Conservation (phyloP, 2,888 invertebrate species). For the Colletes collaris region DNA sequence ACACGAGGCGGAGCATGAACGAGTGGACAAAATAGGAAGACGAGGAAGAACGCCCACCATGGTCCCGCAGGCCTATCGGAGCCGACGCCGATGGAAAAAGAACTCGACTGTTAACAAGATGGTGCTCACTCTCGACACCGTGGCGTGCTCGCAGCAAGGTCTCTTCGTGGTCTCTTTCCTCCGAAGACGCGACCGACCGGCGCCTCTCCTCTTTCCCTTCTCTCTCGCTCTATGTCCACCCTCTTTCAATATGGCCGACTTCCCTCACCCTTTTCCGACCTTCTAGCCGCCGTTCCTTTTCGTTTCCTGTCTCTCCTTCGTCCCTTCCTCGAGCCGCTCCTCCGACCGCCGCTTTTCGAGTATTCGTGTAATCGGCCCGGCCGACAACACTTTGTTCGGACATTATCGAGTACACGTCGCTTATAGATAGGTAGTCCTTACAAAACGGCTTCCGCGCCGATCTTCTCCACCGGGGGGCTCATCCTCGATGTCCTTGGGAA, state of each 20-base stretch:
- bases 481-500: not conserved
- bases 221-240: slow-evolving; percentile 33
- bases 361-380: slow-evolving; percentile 74
- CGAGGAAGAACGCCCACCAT: slow-evolving; percentile 80
- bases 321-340: slow-evolving; percentile 34
- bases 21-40: slow-evolving; percentile 79
- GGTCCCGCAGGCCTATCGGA: slow-evolving; percentile 78
- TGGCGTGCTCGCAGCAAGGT: slow-evolving; percentile 56
- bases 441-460: slow-evolving; percentile 72
- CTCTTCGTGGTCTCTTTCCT: slow-evolving; percentile 60
- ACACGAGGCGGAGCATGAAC: slow-evolving; percentile 78
- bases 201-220: slow-evolving; percentile 61
- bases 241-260: slow-evolving; percentile 79
- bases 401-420: slow-evolving; percentile 79
- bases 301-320: slow-evolving; percentile 42
- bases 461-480: not conserved
- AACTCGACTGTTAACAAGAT: slow-evolving; percentile 81
- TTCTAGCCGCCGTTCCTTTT: slow-evolving; percentile 49
- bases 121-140: slow-evolving; percentile 76
- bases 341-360: slow-evolving; percentile 68
- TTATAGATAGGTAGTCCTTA: slow-evolving; percentile 74
- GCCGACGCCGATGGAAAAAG: slow-evolving; percentile 78
- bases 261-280: slow-evolving; percentile 69
- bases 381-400: slow-evolving; percentile 76
- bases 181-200: slow-evolving; percentile 64